Conservation (phyloP, 37 sponge, comb jelly and placozoan genomes). For the Spongilla lacustris region DNA sequence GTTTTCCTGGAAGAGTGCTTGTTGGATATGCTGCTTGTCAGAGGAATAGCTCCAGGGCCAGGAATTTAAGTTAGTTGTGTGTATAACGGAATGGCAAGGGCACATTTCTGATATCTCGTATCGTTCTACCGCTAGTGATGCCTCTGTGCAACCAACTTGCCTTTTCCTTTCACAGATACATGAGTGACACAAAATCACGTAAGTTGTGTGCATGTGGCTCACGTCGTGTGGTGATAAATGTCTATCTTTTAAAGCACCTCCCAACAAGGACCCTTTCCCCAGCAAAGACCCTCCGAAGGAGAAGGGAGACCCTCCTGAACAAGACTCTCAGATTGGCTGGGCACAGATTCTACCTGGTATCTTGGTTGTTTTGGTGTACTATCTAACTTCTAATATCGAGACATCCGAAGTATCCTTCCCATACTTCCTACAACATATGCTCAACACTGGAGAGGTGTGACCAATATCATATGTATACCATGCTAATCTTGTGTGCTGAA, state of each 20-base stretch:
- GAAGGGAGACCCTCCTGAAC: background rate
- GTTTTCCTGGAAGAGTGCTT: too few relatives aligned
- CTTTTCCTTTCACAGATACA: background rate
- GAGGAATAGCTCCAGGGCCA: background rate
- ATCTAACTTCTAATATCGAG: slow-evolving; percentile 30
- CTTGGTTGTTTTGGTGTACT: slow-evolving; percentile 37
- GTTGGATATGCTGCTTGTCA: background rate
- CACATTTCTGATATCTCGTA: background rate
- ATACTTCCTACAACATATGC: slow-evolving; percentile 78
- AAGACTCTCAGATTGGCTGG: slow-evolving; percentile 10
- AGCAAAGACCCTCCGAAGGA: slow-evolving; percentile 23
- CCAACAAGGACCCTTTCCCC: background rate
- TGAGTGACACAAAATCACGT: background rate
- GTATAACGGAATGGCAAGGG: background rate
- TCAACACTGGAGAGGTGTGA: slow-evolving; percentile 76
- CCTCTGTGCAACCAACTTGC: background rate
- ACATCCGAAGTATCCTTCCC: slow-evolving; percentile 73
- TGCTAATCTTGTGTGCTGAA: too few relatives aligned
- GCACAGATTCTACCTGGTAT: slow-evolving; percentile 48
- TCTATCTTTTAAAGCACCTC: background rate
- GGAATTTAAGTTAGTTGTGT: background rate
- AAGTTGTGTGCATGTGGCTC: background rate
- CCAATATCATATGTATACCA: background rate
- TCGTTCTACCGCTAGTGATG: background rate
- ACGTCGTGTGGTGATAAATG: background rate